Base-by-base conservation (phyloP, 2,113 vertebrate genomes). In the Regulus satrapa region DNA sequence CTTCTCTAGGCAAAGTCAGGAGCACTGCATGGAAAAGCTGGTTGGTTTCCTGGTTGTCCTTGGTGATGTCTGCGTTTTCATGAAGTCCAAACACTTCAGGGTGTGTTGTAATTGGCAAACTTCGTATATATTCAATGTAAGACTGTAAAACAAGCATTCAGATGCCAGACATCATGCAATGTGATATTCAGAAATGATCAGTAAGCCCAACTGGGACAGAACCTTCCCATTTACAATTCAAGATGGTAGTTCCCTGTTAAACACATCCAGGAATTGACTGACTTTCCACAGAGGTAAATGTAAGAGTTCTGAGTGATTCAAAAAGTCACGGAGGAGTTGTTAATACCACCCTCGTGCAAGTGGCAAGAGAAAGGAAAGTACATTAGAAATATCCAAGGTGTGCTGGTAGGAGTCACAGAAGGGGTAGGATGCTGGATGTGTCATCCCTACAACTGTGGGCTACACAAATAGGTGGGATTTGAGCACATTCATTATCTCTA, bases 41-140 rank as follows among this genome's bases (percentile, higher is more conserved):
- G 97, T 99, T 99, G 85, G 99, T 99, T 97, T 99, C 99, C 93
- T 99, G 99, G 97, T 99, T 99, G 92, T 99, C 99, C 92, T 99
- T 99, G 17, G 99, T 99, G 97, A 99, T 99, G 91, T 99, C 98
- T 20, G 98, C 99, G 10, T 99, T 99, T 97, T 99, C 98, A 32
- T 99, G 98, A 66, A 99, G 99, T 32, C 99, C 98, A 73, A 99
- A 99, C 71, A 99, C 99, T 85, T 98, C 98, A 9, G 99, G 99
- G 31, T 99, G 98, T 19, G 99, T 97, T 74, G 95, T 96, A 94
- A 98, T 98, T 55, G 99, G 99, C 43, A 99, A 98, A 62, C 81
- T 96, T 94, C 98, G 98, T 77, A 99, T 96, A 88, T 99, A 99
- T 12, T 99, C 97, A 14, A 99, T 84, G 15, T 99, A 99, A 10